Conservation (phyloP, 1,140 invertebrate species). For the Diorhabda carinulata region DNA sequence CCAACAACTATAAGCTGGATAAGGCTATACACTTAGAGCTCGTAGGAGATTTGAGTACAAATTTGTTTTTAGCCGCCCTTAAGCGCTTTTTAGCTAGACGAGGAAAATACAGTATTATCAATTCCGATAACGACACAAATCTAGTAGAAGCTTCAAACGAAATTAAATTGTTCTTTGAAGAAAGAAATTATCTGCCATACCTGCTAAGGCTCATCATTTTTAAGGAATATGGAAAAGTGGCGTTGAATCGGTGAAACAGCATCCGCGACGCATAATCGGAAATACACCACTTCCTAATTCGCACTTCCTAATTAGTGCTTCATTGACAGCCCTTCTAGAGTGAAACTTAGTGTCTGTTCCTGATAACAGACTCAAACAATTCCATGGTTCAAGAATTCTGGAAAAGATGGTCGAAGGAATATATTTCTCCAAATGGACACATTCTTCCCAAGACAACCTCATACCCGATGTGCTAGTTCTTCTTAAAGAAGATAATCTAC, state of each 20-base stretch:
- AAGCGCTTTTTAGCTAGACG: conserved; percentile 34
- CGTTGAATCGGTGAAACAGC: conserved; percentile 16
- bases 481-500: conserved; percentile 24
- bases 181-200: background rate
- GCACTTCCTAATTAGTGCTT: background rate
- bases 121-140: conserved; percentile 8
- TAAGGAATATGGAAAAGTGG: conserved; percentile 11
- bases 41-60: conserved; percentile 30
- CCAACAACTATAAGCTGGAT: conserved; percentile 32
- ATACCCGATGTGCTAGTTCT: conserved; percentile 15
- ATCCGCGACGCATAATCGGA: conserved; percentile 13
- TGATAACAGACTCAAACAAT: conserved; percentile 22
- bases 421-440: conserved; percentile 25
- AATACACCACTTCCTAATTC: conserved; percentile 4
- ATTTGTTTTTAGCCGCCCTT: conserved; percentile 37
- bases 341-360: conserved; percentile 3
- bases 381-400: conserved; percentile 21
- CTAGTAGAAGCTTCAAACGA: conserved; percentile 1
- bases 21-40: conserved; percentile 42
- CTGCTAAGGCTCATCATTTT: conserved; percentile 8
- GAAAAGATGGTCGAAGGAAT: conserved; percentile 29
- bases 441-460: background rate
- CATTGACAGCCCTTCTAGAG: conserved; percentile 10
- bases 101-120: conserved; percentile 3
- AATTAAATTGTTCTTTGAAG: background rate